Evolutionary conservation across 2,113 vertebrate genomes (phyloP).

Genomic region (Neodontobutis hainanensis): DNA sequence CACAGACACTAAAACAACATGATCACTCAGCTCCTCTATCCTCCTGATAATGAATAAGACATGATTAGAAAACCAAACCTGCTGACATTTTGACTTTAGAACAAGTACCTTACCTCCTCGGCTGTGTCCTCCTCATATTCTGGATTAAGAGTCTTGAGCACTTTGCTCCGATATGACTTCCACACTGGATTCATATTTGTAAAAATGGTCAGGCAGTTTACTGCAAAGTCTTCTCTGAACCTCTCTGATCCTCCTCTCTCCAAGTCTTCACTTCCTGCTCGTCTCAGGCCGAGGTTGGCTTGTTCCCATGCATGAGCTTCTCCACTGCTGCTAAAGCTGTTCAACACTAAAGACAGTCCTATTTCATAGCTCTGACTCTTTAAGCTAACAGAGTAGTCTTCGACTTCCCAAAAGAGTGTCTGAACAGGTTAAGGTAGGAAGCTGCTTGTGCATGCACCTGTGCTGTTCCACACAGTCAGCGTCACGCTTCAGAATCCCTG

Average conservation of each 20-base stretch:
- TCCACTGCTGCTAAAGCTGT: background rate
- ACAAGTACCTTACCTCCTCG: conserved; percentile 68
- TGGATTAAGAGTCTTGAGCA: conserved; percentile 81
- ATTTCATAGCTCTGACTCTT: conserved; percentile 42
- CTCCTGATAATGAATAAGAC: conserved; percentile 45
- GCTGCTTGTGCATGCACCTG: conserved; percentile 31
- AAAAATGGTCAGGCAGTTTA: conserved; percentile 29
- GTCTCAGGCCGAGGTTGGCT: conserved; percentile 28
- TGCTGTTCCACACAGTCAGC: conserved; percentile 38
- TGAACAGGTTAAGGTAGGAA: conserved; percentile 52
- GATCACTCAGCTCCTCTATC: conserved; percentile 21
- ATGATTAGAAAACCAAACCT: conserved; percentile 46
- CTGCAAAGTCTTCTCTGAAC: conserved; percentile 23
- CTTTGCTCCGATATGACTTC: conserved; percentile 82
- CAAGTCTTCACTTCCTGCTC: conserved; percentile 37
- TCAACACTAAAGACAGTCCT: conserved; percentile 27
- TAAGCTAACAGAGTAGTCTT: conserved; percentile 20
- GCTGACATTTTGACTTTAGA: conserved; percentile 21
- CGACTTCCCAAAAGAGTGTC: conserved; percentile 32
- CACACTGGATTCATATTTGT: conserved; percentile 80
- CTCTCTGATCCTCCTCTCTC: conserved; percentile 41
- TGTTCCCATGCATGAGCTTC: conserved; percentile 47
- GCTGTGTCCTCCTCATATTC: conserved; percentile 74
- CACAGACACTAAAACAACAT: conserved; percentile 16
- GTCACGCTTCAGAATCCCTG: conserved; percentile 67